Conservation (phyloP, 2,888 invertebrate species). For the Eupithecia subfuscata region DNA sequence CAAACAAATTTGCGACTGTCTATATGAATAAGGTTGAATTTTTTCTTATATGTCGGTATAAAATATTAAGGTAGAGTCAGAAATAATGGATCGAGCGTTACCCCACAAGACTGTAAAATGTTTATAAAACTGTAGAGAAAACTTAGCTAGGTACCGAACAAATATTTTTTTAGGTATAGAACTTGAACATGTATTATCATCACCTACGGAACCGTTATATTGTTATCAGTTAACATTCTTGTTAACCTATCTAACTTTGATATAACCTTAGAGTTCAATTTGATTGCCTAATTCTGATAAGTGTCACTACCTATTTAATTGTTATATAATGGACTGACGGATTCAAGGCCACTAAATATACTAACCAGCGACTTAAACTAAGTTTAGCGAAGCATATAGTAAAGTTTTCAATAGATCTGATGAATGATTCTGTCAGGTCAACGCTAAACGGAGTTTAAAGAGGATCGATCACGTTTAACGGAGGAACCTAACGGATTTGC, state of each 20-base stretch:
- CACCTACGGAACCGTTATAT: not conserved
- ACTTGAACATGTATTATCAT: not conserved
- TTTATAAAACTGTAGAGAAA: not conserved
- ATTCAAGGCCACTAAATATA: not conserved
- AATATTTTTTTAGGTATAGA: not conserved
- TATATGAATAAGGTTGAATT: too few relatives aligned
- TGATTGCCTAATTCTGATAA: not conserved
- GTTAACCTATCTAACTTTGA: not conserved
- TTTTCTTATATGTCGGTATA: not conserved
- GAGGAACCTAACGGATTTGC: too few relatives aligned
- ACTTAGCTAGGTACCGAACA: too few relatives aligned
- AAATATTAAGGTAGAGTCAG: not conserved
- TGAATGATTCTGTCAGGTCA: not conserved
- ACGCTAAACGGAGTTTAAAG: not conserved
- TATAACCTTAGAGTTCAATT: slow-evolving; percentile 1
- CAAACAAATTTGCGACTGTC: too few relatives aligned
- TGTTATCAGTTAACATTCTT: not conserved
- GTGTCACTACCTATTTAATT: slow-evolving; percentile 4
- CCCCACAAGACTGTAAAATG: not conserved
- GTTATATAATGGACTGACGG: not conserved
- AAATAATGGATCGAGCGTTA: not conserved
- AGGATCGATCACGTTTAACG: not conserved
- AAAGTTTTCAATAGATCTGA: not conserved
- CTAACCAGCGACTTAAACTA: not conserved
- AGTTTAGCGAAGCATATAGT: not conserved